These are phyloP conservation scores for Chlamydotis undulata DNA, from an alignment of 2,113 vertebrate genomes.

Conservation along the genomic window DNA sequence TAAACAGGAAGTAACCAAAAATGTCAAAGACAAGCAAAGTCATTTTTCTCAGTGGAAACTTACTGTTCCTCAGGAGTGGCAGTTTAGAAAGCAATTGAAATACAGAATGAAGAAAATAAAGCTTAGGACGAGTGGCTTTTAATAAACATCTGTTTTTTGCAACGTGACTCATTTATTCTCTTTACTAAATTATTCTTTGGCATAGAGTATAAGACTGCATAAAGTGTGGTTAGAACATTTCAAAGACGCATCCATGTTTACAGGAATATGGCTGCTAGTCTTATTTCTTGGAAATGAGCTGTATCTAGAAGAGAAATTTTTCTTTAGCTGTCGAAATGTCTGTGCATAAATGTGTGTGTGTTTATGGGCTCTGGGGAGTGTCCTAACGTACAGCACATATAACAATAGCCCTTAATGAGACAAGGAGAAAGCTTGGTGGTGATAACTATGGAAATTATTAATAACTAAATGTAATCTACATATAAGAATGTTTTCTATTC, in stretches of 20 bases:
- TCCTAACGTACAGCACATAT: background rate
- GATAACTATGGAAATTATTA: constrained; percentile 17
- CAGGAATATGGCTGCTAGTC: constrained; percentile 42
- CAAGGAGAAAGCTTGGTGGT: constrained; percentile 45
- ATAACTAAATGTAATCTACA: background rate
- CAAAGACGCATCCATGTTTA: constrained; percentile 38
- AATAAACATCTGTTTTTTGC: constrained; percentile 56
- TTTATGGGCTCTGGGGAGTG: background rate
- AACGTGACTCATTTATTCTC: constrained; percentile 61
- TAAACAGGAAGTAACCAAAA: constrained; percentile 38
- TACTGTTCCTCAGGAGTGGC: background rate
- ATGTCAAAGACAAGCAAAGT: background rate
- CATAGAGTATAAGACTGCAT: background rate
- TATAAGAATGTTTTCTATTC: constrained; percentile 34
- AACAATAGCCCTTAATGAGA: constrained; percentile 15
- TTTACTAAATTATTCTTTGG: constrained; percentile 60
- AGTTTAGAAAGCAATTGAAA: constrained; percentile 37
- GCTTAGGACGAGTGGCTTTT: background rate
- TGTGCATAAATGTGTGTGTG: background rate
- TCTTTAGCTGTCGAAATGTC: constrained; percentile 8
- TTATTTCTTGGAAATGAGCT: background rate
- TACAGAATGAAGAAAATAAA: background rate
- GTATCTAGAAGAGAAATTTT: background rate
- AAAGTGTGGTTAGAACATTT: constrained; percentile 23
- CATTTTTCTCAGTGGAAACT: constrained; percentile 5